phyloP scores from a whole-genome alignment of 2,797 vertebrate genomes.

The Notoglanidium macrostoma region DNA sequence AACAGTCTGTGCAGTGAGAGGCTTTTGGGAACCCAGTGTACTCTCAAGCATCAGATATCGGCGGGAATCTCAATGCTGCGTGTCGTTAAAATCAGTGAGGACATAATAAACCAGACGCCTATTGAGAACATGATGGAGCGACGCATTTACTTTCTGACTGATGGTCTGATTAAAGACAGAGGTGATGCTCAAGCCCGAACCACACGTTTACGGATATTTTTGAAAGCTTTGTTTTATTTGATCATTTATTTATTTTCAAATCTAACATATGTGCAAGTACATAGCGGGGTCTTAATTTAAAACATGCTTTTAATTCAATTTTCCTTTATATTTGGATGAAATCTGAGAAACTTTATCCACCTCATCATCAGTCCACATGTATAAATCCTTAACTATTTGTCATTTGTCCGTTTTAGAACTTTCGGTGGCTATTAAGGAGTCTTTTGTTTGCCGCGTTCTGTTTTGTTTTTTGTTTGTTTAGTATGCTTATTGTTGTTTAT shows the following conservation, averaged over 20 bases:
- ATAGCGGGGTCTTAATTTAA: too few species aligned
- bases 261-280: too few species aligned
- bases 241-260: neutral
- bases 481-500: neutral
- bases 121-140: neutral
- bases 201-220: neutral
- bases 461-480: too few species aligned
- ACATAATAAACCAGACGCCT: neutral
- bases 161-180: neutral
- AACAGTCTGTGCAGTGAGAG: conserved; percentile 18
- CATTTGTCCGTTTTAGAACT: too few species aligned
- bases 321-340: too few species aligned
- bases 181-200: neutral
- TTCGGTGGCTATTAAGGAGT: too few species aligned
- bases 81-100: conserved; percentile 18
- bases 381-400: too few species aligned
- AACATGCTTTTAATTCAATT: too few species aligned
- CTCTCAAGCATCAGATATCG: conserved; percentile 25
- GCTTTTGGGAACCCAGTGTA: conserved; percentile 9
- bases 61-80: conserved; percentile 26
- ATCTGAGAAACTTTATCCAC: too few species aligned
- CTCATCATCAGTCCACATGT: too few species aligned
- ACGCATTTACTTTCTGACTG: neutral
- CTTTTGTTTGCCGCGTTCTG: too few species aligned
- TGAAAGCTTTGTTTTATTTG: neutral